phyloP scores from a whole-genome alignment of 2,797 vertebrate genomes.

The Ceyx erithaca region DNA sequence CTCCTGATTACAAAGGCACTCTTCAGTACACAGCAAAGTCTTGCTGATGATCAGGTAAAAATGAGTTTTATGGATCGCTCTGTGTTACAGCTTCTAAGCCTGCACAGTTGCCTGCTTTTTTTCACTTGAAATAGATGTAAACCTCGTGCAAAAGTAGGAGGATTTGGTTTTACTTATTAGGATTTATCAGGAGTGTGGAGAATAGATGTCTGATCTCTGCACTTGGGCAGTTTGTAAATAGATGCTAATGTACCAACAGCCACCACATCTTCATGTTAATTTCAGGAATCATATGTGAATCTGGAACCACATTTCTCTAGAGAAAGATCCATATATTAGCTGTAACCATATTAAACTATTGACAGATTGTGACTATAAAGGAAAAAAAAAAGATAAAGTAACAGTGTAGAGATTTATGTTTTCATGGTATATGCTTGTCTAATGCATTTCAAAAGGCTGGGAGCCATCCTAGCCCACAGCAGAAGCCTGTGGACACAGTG shows the following conservation, averaged over 20 bases:
- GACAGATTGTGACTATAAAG: background rate
- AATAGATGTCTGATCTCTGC: background rate
- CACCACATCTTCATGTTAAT: background rate
- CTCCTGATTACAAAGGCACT: background rate
- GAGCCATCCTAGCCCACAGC: background rate
- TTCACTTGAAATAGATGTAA: background rate
- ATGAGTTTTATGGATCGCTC: background rate
- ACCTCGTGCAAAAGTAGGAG: background rate
- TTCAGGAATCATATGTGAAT: accelerated
- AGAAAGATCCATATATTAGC: background rate
- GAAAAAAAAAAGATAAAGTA: background rate
- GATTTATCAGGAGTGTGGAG: background rate
- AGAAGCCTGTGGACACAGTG: background rate
- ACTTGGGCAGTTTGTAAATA: background rate
- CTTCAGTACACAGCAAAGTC: background rate
- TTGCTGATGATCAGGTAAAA: background rate
- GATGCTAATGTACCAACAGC: background rate
- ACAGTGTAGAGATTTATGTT: background rate
- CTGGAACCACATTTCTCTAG: background rate
- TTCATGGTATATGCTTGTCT: background rate
- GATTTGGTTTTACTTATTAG: background rate
- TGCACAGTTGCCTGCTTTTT: background rate
- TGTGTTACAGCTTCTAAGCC: background rate
- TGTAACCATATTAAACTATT: background rate
- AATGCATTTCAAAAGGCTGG: background rate